Evolutionary conservation across 1,140 invertebrate species (phyloP).

Genomic region (Saccostrea glomerata): DNA sequence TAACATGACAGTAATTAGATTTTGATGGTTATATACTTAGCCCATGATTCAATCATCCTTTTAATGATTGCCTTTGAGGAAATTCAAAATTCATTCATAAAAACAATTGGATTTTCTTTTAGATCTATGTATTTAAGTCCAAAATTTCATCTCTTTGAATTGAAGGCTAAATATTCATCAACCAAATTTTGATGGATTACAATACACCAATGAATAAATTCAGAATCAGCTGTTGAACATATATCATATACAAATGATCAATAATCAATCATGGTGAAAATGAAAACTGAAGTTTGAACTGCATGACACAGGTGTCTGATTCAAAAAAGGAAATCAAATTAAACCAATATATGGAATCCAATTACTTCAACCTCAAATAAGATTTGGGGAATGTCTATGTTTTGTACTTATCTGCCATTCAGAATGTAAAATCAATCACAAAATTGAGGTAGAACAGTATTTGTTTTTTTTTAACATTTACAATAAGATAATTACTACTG

Average conservation of each 20-base stretch:
- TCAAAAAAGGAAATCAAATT: slow-evolving; percentile 13
- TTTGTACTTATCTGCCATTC: neutral
- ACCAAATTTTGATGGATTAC: neutral
- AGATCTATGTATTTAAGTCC: neutral
- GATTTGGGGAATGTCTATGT: neutral
- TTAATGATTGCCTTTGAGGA: neutral
- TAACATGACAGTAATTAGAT: neutral
- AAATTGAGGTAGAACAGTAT: neutral
- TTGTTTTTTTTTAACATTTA: no score
- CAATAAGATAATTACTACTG: no score
- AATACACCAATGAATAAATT: neutral
- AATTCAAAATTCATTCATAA: slow-evolving; percentile 1
- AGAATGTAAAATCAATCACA: neutral
- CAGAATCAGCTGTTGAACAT: neutral
- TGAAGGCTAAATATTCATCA: neutral
- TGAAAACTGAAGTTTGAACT: slow-evolving; percentile 18
- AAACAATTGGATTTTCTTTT: neutral
- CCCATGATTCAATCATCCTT: neutral
- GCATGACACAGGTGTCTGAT: neutral
- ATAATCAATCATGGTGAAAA: slow-evolving; percentile 8
- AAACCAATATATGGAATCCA: neutral
- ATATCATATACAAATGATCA: neutral
- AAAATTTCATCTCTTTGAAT: neutral
- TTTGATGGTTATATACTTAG: neutral
- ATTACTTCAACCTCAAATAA: neutral